Percentiles rank a stretch among this genome's conserved stretches.
These are phyloP conservation scores for Poecile montanus DNA, from an alignment of 2,797 vertebrate genomes.

Conservation along the genomic window DNA sequence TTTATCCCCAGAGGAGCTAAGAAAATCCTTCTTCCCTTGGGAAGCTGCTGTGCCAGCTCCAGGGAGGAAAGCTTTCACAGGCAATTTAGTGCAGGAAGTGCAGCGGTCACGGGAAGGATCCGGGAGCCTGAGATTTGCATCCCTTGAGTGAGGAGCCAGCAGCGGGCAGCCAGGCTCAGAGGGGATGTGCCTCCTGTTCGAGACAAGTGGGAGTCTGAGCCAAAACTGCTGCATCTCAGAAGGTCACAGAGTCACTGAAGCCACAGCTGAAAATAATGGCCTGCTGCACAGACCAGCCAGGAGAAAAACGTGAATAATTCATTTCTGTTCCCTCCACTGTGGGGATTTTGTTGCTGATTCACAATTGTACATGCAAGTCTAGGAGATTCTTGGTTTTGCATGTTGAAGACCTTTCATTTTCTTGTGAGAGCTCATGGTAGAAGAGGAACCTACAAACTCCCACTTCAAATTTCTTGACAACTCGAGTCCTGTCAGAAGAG, in stretches of 20 bases:
- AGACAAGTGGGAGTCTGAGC: neutral
- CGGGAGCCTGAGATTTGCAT: neutral
- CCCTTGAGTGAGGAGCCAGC: neutral
- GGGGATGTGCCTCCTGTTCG: neutral
- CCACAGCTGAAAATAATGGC: neutral
- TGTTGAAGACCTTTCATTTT: neutral
- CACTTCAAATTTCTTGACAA: neutral
- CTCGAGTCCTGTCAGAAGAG: neutral
- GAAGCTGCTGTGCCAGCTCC: neutral
- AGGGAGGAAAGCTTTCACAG: conserved; percentile 7
- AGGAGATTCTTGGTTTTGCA: neutral
- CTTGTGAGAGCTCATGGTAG: neutral
- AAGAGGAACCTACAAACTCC: neutral
- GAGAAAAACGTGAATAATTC: neutral
- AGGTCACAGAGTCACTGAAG: neutral
- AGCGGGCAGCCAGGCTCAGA: neutral
- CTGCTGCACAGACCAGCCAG: neutral
- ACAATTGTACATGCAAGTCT: neutral
- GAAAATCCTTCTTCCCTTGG: neutral
- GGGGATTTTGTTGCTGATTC: neutral
- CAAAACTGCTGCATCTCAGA: neutral
- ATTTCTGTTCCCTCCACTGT: neutral
- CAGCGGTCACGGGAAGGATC: neutral
- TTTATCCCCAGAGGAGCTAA: neutral
- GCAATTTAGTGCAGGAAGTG: neutral